A percentile compares a stretch with the other conserved stretches of the same genome.
Evolutionary conservation across 2,888 invertebrate species (phyloP).

Genomic region (Hedya salicella): DNA sequence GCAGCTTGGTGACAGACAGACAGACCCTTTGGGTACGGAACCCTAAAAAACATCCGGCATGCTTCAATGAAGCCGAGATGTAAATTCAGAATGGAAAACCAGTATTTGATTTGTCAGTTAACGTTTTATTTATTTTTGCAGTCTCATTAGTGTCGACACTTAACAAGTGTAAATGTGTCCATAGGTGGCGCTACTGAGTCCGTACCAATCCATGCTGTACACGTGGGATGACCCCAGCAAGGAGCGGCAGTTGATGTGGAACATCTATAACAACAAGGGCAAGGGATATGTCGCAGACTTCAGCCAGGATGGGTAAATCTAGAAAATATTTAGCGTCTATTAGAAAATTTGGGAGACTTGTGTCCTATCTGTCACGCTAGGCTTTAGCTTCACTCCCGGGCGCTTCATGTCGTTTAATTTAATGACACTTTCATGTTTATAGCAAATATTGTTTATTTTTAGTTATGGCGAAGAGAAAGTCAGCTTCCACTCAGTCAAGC

Average conservation of each 20-base stretch:
- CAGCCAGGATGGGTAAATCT: slow-evolving; percentile 85
- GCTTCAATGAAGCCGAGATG: too few species aligned
- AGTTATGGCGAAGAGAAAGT: slow-evolving; percentile 90
- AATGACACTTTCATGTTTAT: background rate
- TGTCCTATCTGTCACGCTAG: too few species aligned
- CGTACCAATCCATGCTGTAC: slow-evolving; percentile 90
- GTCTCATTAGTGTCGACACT: too few species aligned
- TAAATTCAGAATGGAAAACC: too few species aligned
- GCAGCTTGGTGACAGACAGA: too few species aligned
- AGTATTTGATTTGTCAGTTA: too few species aligned
- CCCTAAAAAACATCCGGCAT: too few species aligned
- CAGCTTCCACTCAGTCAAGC: slow-evolving; percentile 88
- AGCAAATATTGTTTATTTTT: slow-evolving; percentile 38
- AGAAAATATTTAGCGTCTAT: too few species aligned
- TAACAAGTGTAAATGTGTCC: background rate
- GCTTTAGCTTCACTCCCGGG: too few species aligned
- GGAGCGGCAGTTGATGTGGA: slow-evolving; percentile 90
- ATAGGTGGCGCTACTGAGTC: slow-evolving; percentile 89
- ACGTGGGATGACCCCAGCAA: slow-evolving; percentile 94
- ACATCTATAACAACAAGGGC: slow-evolving; percentile 91
- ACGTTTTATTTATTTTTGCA: too few species aligned
- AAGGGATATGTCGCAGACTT: slow-evolving; percentile 90
- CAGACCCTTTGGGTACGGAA: too few species aligned
- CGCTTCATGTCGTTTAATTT: background rate
- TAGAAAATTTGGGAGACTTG: too few species aligned